Conservation (phyloP, 1,140 invertebrate genomes). For the Teleopsis dalmanni region DNA sequence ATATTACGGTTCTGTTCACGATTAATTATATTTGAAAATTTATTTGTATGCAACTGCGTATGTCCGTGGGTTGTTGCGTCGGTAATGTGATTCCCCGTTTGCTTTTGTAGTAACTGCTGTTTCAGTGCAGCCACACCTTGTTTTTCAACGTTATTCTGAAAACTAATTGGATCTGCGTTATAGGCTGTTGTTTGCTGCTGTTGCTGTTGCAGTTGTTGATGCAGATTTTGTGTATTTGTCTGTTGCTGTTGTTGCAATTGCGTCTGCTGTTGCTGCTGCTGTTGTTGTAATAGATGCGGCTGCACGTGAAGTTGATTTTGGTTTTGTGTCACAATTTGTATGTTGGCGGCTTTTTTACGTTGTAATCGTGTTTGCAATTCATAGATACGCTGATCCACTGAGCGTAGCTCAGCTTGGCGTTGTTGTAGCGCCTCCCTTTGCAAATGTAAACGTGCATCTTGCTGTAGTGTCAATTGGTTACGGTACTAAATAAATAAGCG, state of each 20-base stretch:
- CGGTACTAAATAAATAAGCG: conserved; percentile 71
- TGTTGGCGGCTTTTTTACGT: conserved; percentile 73
- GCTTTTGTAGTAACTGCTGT: conserved; percentile 37
- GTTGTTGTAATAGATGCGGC: conserved; percentile 3
- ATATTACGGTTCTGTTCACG: conserved; percentile 25
- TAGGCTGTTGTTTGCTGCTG: no score
- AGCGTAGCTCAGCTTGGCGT: conserved; percentile 79
- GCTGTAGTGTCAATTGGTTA: conserved; percentile 91
- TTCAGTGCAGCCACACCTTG: conserved; percentile 36
- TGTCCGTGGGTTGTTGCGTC: no score
- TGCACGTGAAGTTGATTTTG: conserved; percentile 22
- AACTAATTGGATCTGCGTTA: no score
- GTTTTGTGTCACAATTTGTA: conserved; percentile 22
- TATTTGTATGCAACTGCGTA: conserved; percentile 13
- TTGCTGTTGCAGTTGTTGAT: no score
- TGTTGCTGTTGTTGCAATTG: conserved; percentile 13
- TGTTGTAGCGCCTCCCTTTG: conserved; percentile 79
- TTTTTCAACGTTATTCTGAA: conserved; percentile 13
- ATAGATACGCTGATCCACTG: conserved; percentile 86
- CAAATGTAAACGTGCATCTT: conserved; percentile 76
- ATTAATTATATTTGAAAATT: conserved; percentile 11
- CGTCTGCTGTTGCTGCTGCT: conserved; percentile 23
- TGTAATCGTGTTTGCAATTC: conserved; percentile 87
- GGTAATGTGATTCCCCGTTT: conserved; percentile 12
- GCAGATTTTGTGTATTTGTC: conserved; percentile 9